A percentile compares a stretch with the other conserved stretches of the same genome.
Conservation (phyloP, 2,797 vertebrate genomes). For the Rhyacichthys aspro region DNA sequence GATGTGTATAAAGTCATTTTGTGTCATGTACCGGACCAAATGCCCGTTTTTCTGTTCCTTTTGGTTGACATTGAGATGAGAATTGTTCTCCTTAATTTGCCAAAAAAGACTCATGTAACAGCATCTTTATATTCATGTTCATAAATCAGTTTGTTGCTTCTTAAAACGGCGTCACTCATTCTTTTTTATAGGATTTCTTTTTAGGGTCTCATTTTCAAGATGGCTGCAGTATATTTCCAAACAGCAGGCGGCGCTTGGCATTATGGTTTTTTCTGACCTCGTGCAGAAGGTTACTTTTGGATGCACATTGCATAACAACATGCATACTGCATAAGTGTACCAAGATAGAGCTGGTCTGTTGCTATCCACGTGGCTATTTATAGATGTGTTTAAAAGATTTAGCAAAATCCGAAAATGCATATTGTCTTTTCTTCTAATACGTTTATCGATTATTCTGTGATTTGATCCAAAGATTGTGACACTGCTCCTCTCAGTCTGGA, state of each 20-base stretch:
- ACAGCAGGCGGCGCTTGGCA: slow-evolving; percentile 59
- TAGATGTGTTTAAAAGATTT: slow-evolving; percentile 4
- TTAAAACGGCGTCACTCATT: slow-evolving; percentile 31
- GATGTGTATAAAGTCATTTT: slow-evolving; percentile 54
- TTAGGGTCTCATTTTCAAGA: background rate
- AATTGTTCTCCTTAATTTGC: slow-evolving; percentile 52
- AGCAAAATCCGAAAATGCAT: background rate
- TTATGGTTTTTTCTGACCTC: slow-evolving; percentile 47
- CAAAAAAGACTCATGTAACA: slow-evolving; percentile 65
- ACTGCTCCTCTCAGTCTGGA: background rate
- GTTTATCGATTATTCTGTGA: background rate
- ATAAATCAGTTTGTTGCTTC: slow-evolving; percentile 75
- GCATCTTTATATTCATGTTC: slow-evolving; percentile 76
- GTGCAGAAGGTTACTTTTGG: slow-evolving; percentile 61
- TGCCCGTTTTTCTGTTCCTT: slow-evolving; percentile 43
- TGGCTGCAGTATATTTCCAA: background rate
- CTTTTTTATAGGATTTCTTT: background rate
- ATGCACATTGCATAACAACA: slow-evolving; percentile 74
- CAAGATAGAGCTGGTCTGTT: slow-evolving; percentile 45
- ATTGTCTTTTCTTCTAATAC: background rate
- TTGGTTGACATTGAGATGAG: slow-evolving; percentile 38
- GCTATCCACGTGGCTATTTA: slow-evolving; percentile 10
- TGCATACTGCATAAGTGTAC: slow-evolving; percentile 61
- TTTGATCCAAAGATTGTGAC: no score
- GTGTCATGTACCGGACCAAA: slow-evolving; percentile 79